Base-by-base conservation (phyloP, 1,140 invertebrate species). In the Pseudoatta argentina region DNA sequence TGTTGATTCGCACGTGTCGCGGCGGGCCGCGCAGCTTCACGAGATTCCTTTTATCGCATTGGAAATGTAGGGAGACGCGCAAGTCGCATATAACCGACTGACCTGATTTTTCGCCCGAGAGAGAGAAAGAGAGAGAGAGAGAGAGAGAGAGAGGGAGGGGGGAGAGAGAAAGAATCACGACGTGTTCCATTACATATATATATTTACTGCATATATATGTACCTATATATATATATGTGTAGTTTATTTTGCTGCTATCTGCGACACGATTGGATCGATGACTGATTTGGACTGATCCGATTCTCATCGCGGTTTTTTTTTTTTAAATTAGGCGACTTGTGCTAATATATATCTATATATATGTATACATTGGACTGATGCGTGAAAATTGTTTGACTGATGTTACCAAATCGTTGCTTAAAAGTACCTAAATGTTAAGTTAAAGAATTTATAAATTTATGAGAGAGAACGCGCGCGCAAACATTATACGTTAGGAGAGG, bases 331-430 rank as follows among this genome's bases (percentile, higher is more conserved):
- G 93, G 94, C 93, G 91, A 93, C 87, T 86, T 85, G 67, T 72
- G 24, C 55, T 72, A 48, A 71, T 64, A 59, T 78, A 66, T 39
- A 67, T 34, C 55, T 30, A 57, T 39, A 24, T 48, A 24, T 44
- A 76, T 30, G 16, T 77, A 77, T 76, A 76, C 93, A 94, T 95
- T 94, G 94, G 94, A 95, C 95, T 95, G 95, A 95, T 95, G 92
- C 93, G 93, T 91, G 94, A 94, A 90, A 91, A 93, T 91, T 85
- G 88, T 78, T 95, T 94, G 94, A 95, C 95, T 95, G 94, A 95
- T 95, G 94, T 95, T 95, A 95, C 95, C 95, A 95, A 95, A 95
- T 94, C 92, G 92, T 93, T 95, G 92, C 94, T 85, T 93, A 93
- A 94, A 95, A 94, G 91, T 94, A 94, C 94, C 93, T 94, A 95